These are phyloP conservation scores for Bungarus multicinctus DNA, from an alignment of 2,113 vertebrate species.

Conservation along the genomic window DNA sequence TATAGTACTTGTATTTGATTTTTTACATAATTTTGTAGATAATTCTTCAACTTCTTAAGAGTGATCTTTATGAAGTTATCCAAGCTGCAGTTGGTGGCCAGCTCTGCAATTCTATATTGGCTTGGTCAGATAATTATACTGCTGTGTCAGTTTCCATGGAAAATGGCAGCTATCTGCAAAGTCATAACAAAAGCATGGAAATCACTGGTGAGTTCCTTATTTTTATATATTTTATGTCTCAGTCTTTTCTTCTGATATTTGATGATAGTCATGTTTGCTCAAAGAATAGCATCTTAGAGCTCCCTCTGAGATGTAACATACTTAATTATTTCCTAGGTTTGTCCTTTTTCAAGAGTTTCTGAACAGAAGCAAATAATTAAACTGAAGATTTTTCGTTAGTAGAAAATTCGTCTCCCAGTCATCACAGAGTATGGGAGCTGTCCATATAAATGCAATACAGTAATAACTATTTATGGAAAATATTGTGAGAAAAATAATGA, in stretches of 20 bases:
- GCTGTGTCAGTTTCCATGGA: conserved; percentile 86
- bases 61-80: conserved; percentile 83
- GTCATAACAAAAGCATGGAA: conserved; percentile 74
- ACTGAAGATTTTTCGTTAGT: not conserved
- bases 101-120: conserved; percentile 70
- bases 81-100: conserved; percentile 72
- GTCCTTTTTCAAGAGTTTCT: not conserved
- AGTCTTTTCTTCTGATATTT: not conserved
- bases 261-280: not conserved
- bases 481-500: not conserved
- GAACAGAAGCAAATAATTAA: not conserved
- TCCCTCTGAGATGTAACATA: not conserved
- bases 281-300: not conserved
- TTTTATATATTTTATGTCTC: not conserved
- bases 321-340: not conserved
- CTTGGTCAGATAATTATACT: conserved; percentile 74
- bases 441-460: not conserved
- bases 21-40: conserved; percentile 64
- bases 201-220: conserved; percentile 72
- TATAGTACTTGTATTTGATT: not conserved
- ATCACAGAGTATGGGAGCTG: not conserved
- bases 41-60: conserved; percentile 80
- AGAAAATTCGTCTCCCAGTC: not conserved
- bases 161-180: conserved; percentile 77
- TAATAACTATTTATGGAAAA: not conserved